These are phyloP conservation scores for Orussus abietinus DNA, from an alignment of 1,140 invertebrate genomes.

Conservation along the genomic window DNA sequence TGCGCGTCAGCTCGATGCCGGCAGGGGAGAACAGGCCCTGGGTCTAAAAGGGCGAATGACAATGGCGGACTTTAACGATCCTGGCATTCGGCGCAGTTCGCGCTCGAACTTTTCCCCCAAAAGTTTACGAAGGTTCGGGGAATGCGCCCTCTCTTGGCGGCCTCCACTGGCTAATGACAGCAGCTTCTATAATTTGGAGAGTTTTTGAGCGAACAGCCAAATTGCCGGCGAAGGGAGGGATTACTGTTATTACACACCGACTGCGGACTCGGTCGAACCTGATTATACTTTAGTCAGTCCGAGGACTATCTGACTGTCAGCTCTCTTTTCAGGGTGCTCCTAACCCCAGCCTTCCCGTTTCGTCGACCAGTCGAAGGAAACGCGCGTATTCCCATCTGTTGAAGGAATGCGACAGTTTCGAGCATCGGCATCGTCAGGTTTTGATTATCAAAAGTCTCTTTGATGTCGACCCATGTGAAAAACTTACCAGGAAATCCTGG, in stretches of 20 bases:
- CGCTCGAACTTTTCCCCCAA: constrained; percentile 17
- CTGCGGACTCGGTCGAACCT: constrained; percentile 45
- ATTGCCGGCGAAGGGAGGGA: constrained; percentile 47
- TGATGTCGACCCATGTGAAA: too few species aligned
- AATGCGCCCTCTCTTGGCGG: constrained; percentile 24
- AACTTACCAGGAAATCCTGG: too few species aligned
- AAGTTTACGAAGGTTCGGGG: constrained; percentile 42
- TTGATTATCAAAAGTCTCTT: too few species aligned
- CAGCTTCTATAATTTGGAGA: constrained; percentile 54
- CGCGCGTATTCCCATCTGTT: too few species aligned
- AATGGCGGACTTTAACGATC: background rate
- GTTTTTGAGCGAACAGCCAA: constrained; percentile 50
- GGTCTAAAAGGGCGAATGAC: background rate
- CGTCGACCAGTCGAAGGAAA: too few species aligned
- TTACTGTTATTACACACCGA: constrained; percentile 53
- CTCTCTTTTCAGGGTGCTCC: constrained; percentile 6
- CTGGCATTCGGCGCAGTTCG: background rate
- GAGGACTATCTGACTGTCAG: constrained; percentile 46
- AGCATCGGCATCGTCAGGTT: too few species aligned
- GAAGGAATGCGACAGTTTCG: too few species aligned
- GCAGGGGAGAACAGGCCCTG: too few species aligned
- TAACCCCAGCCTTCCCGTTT: too few species aligned
- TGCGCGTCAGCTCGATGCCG: too few species aligned
- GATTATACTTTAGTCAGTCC: constrained; percentile 49
- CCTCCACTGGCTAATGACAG: constrained; percentile 46